Conservation (phyloP, 2,113 vertebrate species). For the Illadopsis cleaveri region DNA sequence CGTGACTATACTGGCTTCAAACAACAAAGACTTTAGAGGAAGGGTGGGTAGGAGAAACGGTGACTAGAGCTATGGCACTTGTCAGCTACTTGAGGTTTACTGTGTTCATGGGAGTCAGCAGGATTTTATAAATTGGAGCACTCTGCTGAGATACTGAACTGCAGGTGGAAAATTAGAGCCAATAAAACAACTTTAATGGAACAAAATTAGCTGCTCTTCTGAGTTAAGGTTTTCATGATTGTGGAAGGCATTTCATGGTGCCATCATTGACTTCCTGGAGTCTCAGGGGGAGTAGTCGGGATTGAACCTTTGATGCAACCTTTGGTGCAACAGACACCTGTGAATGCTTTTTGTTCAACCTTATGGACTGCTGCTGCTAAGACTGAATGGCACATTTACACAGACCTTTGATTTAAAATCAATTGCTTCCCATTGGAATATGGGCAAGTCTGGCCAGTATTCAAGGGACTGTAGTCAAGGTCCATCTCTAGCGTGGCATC, state of each 20-base stretch:
- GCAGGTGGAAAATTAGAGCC: background rate
- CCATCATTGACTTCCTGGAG: background rate
- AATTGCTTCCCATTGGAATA: background rate
- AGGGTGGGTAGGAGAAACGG: background rate
- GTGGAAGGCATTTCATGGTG: background rate
- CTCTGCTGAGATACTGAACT: background rate
- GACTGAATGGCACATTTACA: background rate
- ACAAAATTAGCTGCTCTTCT: background rate
- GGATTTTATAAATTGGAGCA: background rate
- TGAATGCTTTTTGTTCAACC: background rate
- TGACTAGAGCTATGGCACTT: background rate
- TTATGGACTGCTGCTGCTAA: background rate
- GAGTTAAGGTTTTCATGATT: background rate
- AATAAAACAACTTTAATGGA: background rate
- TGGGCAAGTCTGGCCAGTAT: background rate
- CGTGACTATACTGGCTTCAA: background rate
- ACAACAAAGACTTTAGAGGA: background rate
- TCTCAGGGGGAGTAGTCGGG: background rate
- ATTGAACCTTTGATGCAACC: accelerated
- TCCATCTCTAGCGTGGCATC: accelerated
- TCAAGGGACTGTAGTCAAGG: background rate
- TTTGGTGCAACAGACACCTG: background rate
- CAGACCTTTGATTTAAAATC: background rate
- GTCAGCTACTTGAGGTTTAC: background rate
- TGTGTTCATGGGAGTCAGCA: background rate